These are phyloP conservation scores for Vanessa cardui DNA, from an alignment of 2,888 invertebrate species.

Conservation along the genomic window DNA sequence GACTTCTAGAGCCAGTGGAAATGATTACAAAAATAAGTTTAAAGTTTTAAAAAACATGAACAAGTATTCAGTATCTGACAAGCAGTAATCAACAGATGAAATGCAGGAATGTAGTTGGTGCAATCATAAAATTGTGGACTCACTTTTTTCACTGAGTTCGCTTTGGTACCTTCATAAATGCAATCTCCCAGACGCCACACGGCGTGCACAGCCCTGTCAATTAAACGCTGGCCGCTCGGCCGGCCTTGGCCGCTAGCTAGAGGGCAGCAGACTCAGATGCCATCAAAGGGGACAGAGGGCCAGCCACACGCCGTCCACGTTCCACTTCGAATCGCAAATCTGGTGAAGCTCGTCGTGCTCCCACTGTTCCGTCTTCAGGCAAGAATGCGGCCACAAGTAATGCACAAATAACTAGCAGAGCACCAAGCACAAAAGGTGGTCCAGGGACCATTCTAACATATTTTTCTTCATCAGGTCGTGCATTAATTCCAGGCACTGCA, in stretches of 20 bases:
- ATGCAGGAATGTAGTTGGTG: constrained; percentile 62
- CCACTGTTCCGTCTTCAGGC: constrained; percentile 84
- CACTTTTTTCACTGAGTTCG: constrained; percentile 62
- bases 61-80: constrained; percentile 46
- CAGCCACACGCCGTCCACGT: constrained; percentile 88
- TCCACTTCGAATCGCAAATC: constrained; percentile 93
- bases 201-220: constrained; percentile 55
- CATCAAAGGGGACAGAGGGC: constrained; percentile 90
- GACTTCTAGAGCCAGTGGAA: constrained; percentile 54
- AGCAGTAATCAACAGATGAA: constrained; percentile 52
- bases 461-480: constrained; percentile 73
- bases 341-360: constrained; percentile 80
- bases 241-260: constrained; percentile 79
- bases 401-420: constrained; percentile 97
- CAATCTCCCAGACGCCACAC: constrained; percentile 49
- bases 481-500: constrained; percentile 50
- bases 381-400: constrained; percentile 95
- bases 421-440: constrained; percentile 99
- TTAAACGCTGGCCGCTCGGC: constrained; percentile 76
- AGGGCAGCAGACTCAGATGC: constrained; percentile 89
- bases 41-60: constrained; percentile 70
- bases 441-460: constrained; percentile 93
- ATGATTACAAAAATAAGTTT: constrained; percentile 69
- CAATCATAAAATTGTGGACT: constrained; percentile 52
- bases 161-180: constrained; percentile 75